Base-by-base conservation (phyloP, 1,140 invertebrate species). In the Macrobrachium rosenbergii region DNA sequence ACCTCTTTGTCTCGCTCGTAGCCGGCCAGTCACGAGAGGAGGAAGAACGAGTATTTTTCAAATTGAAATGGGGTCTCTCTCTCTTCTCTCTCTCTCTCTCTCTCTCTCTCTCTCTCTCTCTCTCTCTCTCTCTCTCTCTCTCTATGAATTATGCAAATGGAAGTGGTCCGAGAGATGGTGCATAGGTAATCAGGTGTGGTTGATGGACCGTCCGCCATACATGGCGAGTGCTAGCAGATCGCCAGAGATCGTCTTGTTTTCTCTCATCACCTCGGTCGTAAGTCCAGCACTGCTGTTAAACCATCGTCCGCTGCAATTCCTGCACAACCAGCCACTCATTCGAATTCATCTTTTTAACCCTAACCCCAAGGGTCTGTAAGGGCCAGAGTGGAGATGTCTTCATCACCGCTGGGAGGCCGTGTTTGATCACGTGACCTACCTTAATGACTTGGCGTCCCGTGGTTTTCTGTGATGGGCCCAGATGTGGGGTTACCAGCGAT, bases 51-150 rank as follows among this genome's bases (percentile, higher is more conserved):
- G 45, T 60, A 82, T 73, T 82, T 82, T 73, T 82, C 67, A 82
- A 82, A 82, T 82, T 82, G 81, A 82, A 82, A 82, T 82, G 81
- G 45, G 52, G 45, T n/a, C n/a, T n/a, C n/a, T n/a, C n/a, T n/a
- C n/a, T n/a, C n/a, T n/a, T 12, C 52, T 52, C 52, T 52, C 52
- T 52, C 52, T 52, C 12, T 52, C 52, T 52, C 52, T 52, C 28
- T 37, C 28, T 37, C 28, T 37, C 28, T 37, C 28, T 37, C 28
- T 52, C 52, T 12, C 52, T 52, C 52, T 52, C 52, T 52, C 52
- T 52, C 12, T 52, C 52, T 52, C 52, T 52, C 52, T 8, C 52
- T 12, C 52, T 52, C 52, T 52, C 8, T 12, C 52, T 59, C 52
- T 73, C 64, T 28, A 72, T 72, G 81, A 82, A 82, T 82, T 82